Evolutionary conservation across 2,888 invertebrate genomes (phyloP).

Genomic region (Criorhina ranunculi): DNA sequence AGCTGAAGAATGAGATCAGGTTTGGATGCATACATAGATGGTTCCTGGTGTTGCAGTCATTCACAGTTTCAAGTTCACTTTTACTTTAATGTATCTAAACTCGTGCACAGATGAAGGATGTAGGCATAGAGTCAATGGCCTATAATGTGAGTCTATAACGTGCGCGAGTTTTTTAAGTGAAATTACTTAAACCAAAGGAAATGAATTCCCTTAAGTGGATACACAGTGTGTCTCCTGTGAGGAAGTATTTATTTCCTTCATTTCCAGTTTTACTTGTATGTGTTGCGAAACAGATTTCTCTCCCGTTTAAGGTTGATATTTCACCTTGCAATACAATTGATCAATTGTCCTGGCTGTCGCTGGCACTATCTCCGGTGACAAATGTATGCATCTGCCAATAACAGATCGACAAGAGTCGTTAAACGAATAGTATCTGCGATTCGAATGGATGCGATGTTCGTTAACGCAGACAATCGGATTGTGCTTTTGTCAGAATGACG

Average conservation of each 20-base stretch:
- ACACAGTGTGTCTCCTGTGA: background rate
- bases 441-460: constrained; percentile 41
- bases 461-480: constrained; percentile 59
- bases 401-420: constrained; percentile 60
- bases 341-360: constrained; percentile 54
- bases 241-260: constrained; percentile 19
- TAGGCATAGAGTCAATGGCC: constrained; percentile 57
- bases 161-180: constrained; percentile 64
- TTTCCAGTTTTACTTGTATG: background rate
- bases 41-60: constrained; percentile 45
- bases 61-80: constrained; percentile 60
- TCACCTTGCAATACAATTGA: constrained; percentile 50
- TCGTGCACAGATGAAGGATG: constrained; percentile 18
- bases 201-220: constrained; percentile 12
- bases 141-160: constrained; percentile 41
- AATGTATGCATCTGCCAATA: constrained; percentile 40
- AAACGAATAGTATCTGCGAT: constrained; percentile 48
- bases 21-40: constrained; percentile 44
- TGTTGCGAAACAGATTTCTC: constrained; percentile 37
- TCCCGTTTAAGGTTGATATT: constrained; percentile 42
- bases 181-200: constrained; percentile 30
- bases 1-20: constrained; percentile 68
- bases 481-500: constrained; percentile 56
- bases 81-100: constrained; percentile 46
- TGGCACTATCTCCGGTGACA: background rate